Percentiles rank a stretch among this genome's conserved stretches.
Evolutionary conservation across 2,797 vertebrate genomes (phyloP).

Genomic region (Megalops cyprinoides): DNA sequence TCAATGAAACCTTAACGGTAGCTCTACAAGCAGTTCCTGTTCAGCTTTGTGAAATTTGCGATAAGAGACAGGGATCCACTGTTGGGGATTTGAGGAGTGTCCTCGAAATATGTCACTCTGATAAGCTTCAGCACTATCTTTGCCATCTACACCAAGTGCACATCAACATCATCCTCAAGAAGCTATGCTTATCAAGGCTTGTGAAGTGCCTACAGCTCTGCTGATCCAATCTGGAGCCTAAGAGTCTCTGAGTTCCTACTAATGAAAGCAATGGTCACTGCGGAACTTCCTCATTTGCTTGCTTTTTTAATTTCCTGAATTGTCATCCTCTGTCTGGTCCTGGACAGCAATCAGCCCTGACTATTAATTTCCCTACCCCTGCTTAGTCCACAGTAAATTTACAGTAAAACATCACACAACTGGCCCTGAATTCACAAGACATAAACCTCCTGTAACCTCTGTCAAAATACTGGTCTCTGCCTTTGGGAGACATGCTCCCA

Average conservation of each 20-base stretch:
- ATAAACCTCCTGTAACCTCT: slow-evolving; percentile 22
- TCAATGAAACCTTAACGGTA: background rate
- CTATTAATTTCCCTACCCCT: background rate
- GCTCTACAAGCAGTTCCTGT: slow-evolving; percentile 12
- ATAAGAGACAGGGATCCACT: background rate
- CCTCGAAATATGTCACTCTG: slow-evolving; percentile 2
- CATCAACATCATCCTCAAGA: background rate
- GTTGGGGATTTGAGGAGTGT: background rate
- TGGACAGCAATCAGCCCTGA: background rate
- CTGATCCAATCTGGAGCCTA: too few relatives aligned
- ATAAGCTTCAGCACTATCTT: slow-evolving; percentile 1
- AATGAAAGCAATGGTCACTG: background rate
- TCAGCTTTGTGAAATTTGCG: background rate
- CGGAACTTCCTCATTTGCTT: background rate
- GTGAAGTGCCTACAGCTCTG: background rate
- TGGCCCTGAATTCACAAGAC: background rate
- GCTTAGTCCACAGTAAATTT: slow-evolving; percentile 9
- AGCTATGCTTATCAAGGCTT: background rate
- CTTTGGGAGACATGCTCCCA: slow-evolving; percentile 19
- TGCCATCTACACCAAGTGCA: background rate
- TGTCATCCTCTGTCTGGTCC: too few relatives aligned
- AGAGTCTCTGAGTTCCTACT: background rate
- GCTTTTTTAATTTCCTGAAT: background rate
- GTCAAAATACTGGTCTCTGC: slow-evolving; percentile 5
- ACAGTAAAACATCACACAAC: background rate